Evolutionary conservation across 1,140 invertebrate species (phyloP).

Genomic region (Metopolophium dirhodum): DNA sequence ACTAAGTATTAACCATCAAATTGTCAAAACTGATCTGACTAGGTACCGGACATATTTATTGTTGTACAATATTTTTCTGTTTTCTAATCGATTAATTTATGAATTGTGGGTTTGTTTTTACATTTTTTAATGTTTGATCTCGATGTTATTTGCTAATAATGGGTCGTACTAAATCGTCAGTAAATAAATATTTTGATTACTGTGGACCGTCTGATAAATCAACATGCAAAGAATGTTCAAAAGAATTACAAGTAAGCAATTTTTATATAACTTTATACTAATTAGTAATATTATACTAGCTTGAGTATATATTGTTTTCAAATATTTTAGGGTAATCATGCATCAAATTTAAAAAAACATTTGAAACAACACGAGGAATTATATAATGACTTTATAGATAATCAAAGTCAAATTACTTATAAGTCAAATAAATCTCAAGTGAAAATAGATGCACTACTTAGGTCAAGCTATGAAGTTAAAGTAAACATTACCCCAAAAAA

Average conservation of each 20-base stretch:
- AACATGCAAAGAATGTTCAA: background rate
- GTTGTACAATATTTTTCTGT: no score
- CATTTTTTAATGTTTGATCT: background rate
- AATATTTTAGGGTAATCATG: background rate
- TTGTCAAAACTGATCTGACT: no score
- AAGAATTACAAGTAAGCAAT: background rate
- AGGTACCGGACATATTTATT: no score
- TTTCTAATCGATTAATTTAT: no score
- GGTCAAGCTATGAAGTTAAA: background rate
- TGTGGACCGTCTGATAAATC: background rate
- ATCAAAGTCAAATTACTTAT: background rate
- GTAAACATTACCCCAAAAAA: background rate
- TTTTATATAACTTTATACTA: no score
- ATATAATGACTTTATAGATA: background rate
- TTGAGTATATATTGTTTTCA: background rate
- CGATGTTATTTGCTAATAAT: background rate
- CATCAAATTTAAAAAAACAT: constrained; percentile 1
- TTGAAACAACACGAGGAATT: background rate
- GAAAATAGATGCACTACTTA: background rate
- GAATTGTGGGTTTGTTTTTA: no score
- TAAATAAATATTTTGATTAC: background rate
- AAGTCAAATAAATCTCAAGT: background rate
- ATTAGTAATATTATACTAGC: background rate
- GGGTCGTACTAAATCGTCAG: background rate
- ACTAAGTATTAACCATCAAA: no score